Base-by-base conservation (phyloP, 1,140 invertebrate genomes). In the Lasaia peninsularis region DNA sequence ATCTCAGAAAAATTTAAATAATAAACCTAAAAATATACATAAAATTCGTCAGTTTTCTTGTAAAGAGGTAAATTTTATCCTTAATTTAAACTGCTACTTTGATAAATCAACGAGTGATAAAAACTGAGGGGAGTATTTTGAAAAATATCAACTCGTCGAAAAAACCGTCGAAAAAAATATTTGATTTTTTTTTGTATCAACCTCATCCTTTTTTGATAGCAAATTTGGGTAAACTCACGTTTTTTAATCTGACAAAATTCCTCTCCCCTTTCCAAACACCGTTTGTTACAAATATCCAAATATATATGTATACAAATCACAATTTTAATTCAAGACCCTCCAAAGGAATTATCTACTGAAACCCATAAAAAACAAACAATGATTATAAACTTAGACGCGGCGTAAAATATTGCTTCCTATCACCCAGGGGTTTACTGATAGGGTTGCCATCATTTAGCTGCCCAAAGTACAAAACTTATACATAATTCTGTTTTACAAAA, bases 401-500 rank as follows among this genome's bases (percentile, higher is more conserved):
- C 62, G 63, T 81, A 76, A 78, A 78, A 79, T 73, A 79, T 74
- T 68, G 67, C 67, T 48, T 48, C 40, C 40, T 21, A 48, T 48
- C 40, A 20, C 20, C 11, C 18, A 24, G 18, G 40, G 40, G 40
- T 48, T 48, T 48, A 5, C 16, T n/a, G 37, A 24, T 33, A 58
- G 56, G 48, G 56, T 44, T 28, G 8, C 1, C 2, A 28, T 28
- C 24, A 28, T 6, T 28, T 2, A n/a, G n/a, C n/a, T n/a, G n/a
- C n/a, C n/a, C n/a, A n/a, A n/a, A n/a, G n/a, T n/a, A n/a, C n/a
- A n/a, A n/a, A n/a, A n/a, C n/a, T n/a, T n/a, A n/a, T n/a, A n/a
- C n/a, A n/a, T n/a, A n/a, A n/a, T n/a, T n/a, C n/a, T n/a, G n/a
- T n/a, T n/a, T n/a, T n/a, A n/a, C n/a, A n/a, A n/a, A n/a, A n/a